Evolutionary conservation across 2,797 vertebrate species (phyloP).

Genomic region (Poecilia picta): DNA sequence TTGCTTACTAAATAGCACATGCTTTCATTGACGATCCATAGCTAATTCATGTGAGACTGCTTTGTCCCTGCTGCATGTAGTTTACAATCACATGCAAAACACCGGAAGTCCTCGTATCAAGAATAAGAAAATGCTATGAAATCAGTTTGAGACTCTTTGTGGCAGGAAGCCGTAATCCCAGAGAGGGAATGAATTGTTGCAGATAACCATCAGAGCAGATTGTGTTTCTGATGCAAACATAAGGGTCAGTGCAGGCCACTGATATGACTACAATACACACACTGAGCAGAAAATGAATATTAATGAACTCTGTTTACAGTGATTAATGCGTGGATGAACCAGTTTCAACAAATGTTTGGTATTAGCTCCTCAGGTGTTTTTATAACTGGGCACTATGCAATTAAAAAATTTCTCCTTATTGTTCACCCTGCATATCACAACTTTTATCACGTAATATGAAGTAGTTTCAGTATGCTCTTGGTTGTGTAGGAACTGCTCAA

Average conservation of each 20-base stretch:
- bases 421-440: background rate
- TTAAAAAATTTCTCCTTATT: background rate
- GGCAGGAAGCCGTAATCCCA: background rate
- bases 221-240: constrained; percentile 14
- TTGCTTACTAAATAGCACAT: constrained; percentile 46
- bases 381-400: background rate
- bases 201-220: constrained; percentile 16
- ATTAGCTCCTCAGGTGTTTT: background rate
- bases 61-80: constrained; percentile 14
- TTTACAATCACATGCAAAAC: constrained; percentile 31
- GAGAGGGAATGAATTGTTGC: constrained; percentile 17
- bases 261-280: background rate
- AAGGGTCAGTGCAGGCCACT: background rate
- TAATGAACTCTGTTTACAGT: background rate
- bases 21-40: constrained; percentile 20
- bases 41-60: constrained; percentile 35
- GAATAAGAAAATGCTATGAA: constrained; percentile 29
- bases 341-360: background rate
- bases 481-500: background rate
- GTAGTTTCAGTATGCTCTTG: background rate
- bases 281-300: background rate
- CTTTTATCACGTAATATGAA: background rate
- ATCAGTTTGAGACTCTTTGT: constrained; percentile 15
- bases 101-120: constrained; percentile 12
- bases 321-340: background rate